A percentile compares a stretch with the other conserved stretches of the same genome.
Evolutionary conservation across 2,113 vertebrate genomes (phyloP).

Genomic region (Cynoglossus semilaevis): DNA sequence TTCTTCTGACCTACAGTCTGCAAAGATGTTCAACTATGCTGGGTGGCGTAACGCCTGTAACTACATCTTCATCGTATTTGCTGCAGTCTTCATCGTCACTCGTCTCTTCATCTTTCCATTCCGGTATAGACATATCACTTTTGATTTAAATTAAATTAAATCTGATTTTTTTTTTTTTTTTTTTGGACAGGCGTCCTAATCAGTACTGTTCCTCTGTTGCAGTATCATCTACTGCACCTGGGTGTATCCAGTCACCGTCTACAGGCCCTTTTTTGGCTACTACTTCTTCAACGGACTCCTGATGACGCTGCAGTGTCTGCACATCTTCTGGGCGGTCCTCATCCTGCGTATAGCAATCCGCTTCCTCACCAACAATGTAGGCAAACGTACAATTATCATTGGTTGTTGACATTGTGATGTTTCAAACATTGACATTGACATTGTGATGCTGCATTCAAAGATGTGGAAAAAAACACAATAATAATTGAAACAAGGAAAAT

Average conservation of each 20-base stretch:
- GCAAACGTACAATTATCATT: constrained; percentile 5
- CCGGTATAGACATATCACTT: constrained; percentile 73
- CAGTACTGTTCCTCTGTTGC: constrained; percentile 12
- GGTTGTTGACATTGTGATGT: background rate
- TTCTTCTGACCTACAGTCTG: constrained; percentile 78
- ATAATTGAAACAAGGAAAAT: too few species aligned
- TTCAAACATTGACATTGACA: too few species aligned
- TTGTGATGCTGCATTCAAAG: too few species aligned
- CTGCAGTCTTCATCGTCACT: constrained; percentile 87
- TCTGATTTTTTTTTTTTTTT: too few species aligned
- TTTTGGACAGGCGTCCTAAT: background rate
- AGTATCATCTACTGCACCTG: constrained; percentile 93
- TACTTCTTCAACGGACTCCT: constrained; percentile 95
- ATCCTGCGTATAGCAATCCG: constrained; percentile 91
- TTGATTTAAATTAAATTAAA: too few species aligned
- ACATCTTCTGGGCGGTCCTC: constrained; percentile 92
- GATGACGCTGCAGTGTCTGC: constrained; percentile 85
- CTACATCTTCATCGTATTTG: constrained; percentile 92
- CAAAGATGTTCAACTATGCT: constrained; percentile 98
- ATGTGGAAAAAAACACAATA: too few species aligned
- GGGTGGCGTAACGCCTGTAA: constrained; percentile 93
- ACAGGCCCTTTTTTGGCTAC: constrained; percentile 91
- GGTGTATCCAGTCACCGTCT: constrained; percentile 86
- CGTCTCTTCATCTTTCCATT: constrained; percentile 92
- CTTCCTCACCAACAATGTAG: constrained; percentile 91